Base-by-base conservation (phyloP, 2,888 invertebrate species). In the Lottia gigantea region DNA sequence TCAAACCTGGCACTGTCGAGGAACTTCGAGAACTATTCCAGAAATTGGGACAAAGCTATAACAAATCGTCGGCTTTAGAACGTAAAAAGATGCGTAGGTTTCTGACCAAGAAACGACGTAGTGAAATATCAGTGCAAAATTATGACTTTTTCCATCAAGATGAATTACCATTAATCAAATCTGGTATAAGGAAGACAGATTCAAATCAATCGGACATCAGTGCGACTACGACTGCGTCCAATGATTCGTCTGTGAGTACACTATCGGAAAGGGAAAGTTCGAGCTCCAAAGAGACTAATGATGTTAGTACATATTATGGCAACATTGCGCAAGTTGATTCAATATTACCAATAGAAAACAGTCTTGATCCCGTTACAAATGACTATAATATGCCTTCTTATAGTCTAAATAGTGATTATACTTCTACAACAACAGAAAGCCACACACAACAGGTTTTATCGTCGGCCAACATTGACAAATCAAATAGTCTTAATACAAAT, bases 1-100 rank as follows among this genome's bases (percentile, higher is more conserved):
- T 80, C 31, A 79, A 77, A 67, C 78, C 77, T 2, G 80, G 80
- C 6, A 76, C 74, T 66, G 80, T 80, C 14, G 77, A 75, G 6
- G 78, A 78, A 23, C 72, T 80, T 62, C 74, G 70, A 23, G 68
- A 74, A 19, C 64, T 80, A 6, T 80, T 78, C 61, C 70, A 49
- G 7, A 40, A 68, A 16, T 46, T 69, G 55, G 62, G 65, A 23
- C 70, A 68, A n/a, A 65, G 71, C 8, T 64, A 73, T 26, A 64
- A 55, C 65, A 67, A 65, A 31, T 64, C 62, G 64, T 71, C 68
- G 23, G 61, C 25, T 14, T 46, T 71, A 16, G 65, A 71, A 65
- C 31, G 23, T 19, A 55, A 55, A 55, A 55, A 55, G 19, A 23
- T 23, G 23, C 55, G 55, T 0, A 55, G 55, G 19, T 23, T 55